A percentile compares a stretch with the other conserved stretches of the same genome.
Conservation (phyloP, 35 echinoderm and acorn worm species). For the Ptychodera flava region DNA sequence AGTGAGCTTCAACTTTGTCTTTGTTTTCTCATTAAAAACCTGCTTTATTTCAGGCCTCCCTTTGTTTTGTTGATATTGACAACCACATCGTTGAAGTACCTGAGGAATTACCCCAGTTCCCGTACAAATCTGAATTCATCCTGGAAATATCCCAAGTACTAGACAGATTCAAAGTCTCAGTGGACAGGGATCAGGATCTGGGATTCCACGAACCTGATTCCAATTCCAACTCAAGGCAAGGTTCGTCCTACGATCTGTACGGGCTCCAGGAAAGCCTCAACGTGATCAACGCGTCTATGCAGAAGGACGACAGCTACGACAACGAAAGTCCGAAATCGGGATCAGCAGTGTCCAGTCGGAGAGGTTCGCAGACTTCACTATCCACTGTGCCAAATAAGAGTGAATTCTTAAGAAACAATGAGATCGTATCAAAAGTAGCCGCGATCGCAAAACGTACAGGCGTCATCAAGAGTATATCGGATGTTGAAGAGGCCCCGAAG, state of each 20-base stretch:
- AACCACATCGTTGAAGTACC: slow-evolving; percentile 69
- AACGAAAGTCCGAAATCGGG: neutral
- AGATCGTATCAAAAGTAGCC: slow-evolving; percentile 87
- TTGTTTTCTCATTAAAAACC: too few species aligned
- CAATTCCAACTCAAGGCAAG: neutral
- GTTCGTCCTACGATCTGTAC: too few species aligned
- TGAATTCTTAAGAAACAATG: slow-evolving; percentile 76
- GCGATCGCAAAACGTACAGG: slow-evolving; percentile 85
- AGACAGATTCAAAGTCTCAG: slow-evolving; percentile 8
- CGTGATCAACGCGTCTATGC: neutral
- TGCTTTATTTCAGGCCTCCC: slow-evolving; percentile 84
- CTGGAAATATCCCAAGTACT: slow-evolving; percentile 56
- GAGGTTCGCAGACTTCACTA: slow-evolving; percentile 65
- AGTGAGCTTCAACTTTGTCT: too few species aligned
- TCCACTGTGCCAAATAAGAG: slow-evolving; percentile 39
- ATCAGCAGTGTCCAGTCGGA: slow-evolving; percentile 41
- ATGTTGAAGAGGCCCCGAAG: slow-evolving; percentile 34
- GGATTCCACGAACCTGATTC: neutral
- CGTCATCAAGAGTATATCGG: slow-evolving; percentile 78
- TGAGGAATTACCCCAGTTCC: slow-evolving; percentile 86
- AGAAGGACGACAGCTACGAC: neutral
- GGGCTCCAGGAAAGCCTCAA: neutral
- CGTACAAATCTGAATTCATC: slow-evolving; percentile 55
- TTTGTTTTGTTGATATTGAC: slow-evolving; percentile 97
- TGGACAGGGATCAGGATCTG: neutral